Evolutionary conservation across 2,797 vertebrate genomes (phyloP), one percentile per base, ranked within the genome.

Genomic region (Lacerta agilis): DNA sequence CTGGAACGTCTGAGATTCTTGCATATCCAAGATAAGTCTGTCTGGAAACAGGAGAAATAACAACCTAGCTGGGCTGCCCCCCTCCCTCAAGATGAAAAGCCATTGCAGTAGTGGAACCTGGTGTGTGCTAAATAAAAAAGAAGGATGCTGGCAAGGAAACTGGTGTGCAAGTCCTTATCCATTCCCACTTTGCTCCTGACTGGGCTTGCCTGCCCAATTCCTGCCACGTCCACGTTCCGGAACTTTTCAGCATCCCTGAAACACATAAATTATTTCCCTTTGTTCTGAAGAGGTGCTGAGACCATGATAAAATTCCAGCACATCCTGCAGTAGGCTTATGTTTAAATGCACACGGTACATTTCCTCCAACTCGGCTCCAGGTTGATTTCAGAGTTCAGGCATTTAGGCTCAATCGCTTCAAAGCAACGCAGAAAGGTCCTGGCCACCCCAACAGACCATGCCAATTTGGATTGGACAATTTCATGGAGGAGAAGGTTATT

Each of bases 121-220:
- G 86, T 83, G 89, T 81, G 38, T 75, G 25, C 91, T 87, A 92
- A 87, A 77, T 45, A n/a, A 81, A 11, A 38, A 83, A 82, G 49
- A 49, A 83, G 76, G 43, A 41, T 81, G 78, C 5, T 15, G 0
- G 5, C 36, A 1, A 0, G 45, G 18, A 36, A 17, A 29, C 38
- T 38, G 33, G 23, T 8, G 79, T 38, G 64, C 81, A 88, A n/a
- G 27, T 0, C 58, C 61, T 72, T 69, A 85, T 66, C 13, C 33
- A 83, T 78, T 85, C 82, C 61, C 79, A 66, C 87, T 83, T 83
- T 36, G 27, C 84, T 90, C 27, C 77, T 85, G 80, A 73, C 83
- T 36, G 79, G 66, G 38, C 73, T 78, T 85, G 64, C 82, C 67
- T 25, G 33, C 43, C 85, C 72, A 61, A 88, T 89, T 94, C 87